Percentiles rank a stretch among this genome's conserved stretches.
Conservation (phyloP, 2,113 vertebrate genomes). For the Mohoua ochrocephala region DNA sequence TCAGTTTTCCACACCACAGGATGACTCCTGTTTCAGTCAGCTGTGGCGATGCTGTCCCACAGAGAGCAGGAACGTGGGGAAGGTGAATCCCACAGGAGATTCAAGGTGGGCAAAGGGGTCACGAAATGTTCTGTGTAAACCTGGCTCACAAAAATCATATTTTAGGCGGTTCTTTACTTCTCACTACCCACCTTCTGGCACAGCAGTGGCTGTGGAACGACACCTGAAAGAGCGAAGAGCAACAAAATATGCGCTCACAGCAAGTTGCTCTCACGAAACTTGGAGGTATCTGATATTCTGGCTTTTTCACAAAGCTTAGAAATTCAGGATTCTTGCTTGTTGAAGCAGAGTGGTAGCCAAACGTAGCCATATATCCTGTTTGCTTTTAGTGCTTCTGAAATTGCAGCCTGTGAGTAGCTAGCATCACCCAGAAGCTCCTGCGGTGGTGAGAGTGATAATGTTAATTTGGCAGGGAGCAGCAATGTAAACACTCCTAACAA, state of each 20-base stretch:
- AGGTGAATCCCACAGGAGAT: background rate
- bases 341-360: background rate
- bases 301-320: background rate
- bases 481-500: background rate
- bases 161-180: background rate
- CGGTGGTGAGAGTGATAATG: background rate
- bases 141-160: fast-evolving
- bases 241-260: fast-evolving
- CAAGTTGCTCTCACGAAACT: background rate
- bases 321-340: background rate
- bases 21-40: background rate
- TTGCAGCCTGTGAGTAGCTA: background rate
- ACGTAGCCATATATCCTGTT: background rate
- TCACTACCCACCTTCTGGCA: background rate
- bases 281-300: background rate
- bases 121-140: background rate
- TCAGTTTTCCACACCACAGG: background rate
- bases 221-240: background rate
- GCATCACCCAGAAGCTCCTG: background rate
- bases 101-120: background rate
- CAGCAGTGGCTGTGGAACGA: background rate
- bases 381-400: background rate
- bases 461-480: background rate
- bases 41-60: background rate
- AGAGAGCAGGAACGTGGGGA: background rate